Conservation (phyloP, 1,140 invertebrate species). For the Sitobion miscanthi region DNA sequence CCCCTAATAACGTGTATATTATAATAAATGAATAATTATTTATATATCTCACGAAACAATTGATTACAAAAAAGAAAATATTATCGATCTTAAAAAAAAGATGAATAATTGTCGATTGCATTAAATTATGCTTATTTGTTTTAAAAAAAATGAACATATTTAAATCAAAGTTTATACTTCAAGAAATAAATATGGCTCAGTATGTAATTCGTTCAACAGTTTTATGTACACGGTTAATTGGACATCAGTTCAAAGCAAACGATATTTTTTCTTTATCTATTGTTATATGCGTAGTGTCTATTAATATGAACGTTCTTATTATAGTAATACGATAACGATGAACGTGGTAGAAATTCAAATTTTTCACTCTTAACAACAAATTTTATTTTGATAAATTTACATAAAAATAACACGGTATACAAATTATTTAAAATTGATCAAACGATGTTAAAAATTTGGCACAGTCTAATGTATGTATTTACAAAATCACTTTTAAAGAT, state of each 20-base stretch:
- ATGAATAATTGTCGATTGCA: neutral
- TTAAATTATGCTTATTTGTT: neutral
- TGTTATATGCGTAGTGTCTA: slow-evolving; percentile 3
- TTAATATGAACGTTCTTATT: neutral
- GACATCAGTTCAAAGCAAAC: slow-evolving; percentile 39
- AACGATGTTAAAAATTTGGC: slow-evolving; percentile 41
- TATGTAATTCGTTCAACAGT: slow-evolving; percentile 27
- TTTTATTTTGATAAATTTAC: neutral
- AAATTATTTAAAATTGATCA: slow-evolving; percentile 21
- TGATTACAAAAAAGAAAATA: slow-evolving; percentile 5
- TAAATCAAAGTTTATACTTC: neutral
- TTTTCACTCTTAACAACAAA: neutral
- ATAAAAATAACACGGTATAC: slow-evolving; percentile 30
- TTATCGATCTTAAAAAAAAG: neutral
- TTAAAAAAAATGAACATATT: neutral
- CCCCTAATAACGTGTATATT: slow-evolving; percentile 13
- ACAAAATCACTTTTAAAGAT: slow-evolving; percentile 37
- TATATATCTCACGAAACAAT: neutral
- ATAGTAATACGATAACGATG: neutral
- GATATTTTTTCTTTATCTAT: neutral
- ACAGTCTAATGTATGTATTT: slow-evolving; percentile 43
- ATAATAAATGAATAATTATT: neutral
- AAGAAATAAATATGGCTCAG: slow-evolving; percentile 13
- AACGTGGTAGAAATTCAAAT: neutral
- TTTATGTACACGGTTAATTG: slow-evolving; percentile 32